Percentiles rank a stretch among this genome's conserved stretches.
Conservation (phyloP, 2,113 vertebrate genomes). For the Halcyon malimbica region DNA sequence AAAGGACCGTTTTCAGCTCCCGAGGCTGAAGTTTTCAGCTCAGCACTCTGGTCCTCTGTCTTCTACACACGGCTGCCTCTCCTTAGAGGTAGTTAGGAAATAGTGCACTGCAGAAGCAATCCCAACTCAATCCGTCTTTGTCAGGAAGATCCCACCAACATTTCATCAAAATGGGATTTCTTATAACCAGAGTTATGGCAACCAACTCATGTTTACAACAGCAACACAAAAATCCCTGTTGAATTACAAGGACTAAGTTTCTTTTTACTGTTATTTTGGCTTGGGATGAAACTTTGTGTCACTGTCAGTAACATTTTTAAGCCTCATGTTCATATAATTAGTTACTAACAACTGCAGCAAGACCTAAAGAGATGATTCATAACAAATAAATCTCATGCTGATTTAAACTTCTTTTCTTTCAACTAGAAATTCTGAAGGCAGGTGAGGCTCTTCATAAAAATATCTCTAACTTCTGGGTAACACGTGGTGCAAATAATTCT, state of each 20-base stretch:
- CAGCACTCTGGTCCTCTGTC: no score
- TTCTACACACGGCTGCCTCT: background rate
- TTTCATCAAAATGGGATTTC: background rate
- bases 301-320: background rate
- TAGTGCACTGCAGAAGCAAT: background rate
- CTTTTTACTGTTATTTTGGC: background rate
- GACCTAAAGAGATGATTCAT: background rate
- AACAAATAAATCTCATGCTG: background rate
- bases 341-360: background rate
- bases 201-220: background rate
- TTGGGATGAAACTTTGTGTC: background rate
- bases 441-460: background rate
- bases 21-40: background rate
- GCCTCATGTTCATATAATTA: background rate
- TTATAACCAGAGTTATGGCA: background rate
- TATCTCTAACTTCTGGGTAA: background rate
- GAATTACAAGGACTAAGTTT: background rate
- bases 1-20: background rate
- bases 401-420: background rate
- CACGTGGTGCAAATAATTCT: background rate
- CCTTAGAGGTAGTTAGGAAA: background rate
- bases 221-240: accelerated
- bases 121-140: background rate
- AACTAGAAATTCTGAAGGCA: background rate
- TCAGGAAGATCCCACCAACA: background rate